Conservation (phyloP, 2,797 vertebrate genomes). For the Xerus rutilus region DNA sequence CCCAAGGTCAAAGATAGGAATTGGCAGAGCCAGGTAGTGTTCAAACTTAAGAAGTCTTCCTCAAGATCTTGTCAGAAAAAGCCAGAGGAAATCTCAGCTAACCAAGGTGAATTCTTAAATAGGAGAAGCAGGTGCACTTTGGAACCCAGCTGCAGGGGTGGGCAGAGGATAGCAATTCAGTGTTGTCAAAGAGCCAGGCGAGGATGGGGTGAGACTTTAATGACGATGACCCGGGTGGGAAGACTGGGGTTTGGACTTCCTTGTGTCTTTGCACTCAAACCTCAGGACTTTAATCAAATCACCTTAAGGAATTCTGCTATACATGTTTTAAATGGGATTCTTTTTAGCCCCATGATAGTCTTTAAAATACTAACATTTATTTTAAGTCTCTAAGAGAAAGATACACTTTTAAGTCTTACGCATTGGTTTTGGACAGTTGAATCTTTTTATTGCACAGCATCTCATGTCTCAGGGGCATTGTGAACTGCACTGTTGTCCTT, state of each 20-base stretch:
- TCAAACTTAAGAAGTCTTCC: background rate
- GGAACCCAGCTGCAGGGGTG: accelerated
- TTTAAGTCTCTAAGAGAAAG: background rate
- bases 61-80: background rate
- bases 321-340: background rate
- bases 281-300: background rate
- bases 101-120: background rate
- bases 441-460: background rate
- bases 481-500: background rate
- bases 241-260: accelerated
- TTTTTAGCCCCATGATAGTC: background rate
- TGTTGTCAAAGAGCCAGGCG: background rate
- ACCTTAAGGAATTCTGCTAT: background rate
- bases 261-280: background rate
- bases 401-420: background rate
- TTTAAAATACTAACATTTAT: background rate
- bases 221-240: no score
- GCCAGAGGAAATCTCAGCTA: background rate
- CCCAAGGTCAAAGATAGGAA: background rate
- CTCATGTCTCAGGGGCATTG: no score
- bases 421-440: background rate
- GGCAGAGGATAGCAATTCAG: background rate
- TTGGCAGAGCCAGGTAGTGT: background rate
- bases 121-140: background rate
- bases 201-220: no score